Conservation (phyloP, 2,113 vertebrate genomes). For the Chiloscyllium plagiosum region DNA sequence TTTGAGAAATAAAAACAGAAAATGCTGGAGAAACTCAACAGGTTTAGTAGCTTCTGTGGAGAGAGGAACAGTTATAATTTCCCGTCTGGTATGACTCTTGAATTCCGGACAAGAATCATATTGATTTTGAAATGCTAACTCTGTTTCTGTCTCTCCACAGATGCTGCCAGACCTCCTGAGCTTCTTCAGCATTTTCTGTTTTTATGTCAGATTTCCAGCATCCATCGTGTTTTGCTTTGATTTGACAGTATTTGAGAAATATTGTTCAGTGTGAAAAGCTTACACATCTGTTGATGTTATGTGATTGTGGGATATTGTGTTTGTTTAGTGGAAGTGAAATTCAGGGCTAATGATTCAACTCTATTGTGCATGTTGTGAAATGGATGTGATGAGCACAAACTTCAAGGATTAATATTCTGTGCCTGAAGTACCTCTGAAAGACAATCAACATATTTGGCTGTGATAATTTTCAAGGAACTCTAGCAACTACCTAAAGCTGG, state of each 20-base stretch:
- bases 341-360: neutral
- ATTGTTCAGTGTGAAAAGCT: neutral
- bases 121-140: too few species aligned
- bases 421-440: neutral
- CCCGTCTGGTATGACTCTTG: too few species aligned
- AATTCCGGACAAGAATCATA: too few species aligned
- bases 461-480: neutral
- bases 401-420: neutral
- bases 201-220: too few species aligned
- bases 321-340: neutral
- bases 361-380: neutral
- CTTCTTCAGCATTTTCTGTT: too few species aligned
- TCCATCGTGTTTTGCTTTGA: too few species aligned
- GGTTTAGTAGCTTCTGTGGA: too few species aligned
- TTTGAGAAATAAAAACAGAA: too few species aligned
- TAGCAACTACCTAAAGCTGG: neutral
- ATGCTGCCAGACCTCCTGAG: too few species aligned
- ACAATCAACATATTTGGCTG: neutral
- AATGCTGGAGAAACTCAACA: too few species aligned
- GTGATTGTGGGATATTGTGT: neutral
- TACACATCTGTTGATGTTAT: neutral
- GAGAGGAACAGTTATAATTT: too few species aligned
- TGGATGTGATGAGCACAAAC: neutral
- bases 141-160: too few species aligned
- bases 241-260: neutral